Evolutionary conservation across 2,888 invertebrate species (phyloP).

Genomic region (Cartodere bifasciata): DNA sequence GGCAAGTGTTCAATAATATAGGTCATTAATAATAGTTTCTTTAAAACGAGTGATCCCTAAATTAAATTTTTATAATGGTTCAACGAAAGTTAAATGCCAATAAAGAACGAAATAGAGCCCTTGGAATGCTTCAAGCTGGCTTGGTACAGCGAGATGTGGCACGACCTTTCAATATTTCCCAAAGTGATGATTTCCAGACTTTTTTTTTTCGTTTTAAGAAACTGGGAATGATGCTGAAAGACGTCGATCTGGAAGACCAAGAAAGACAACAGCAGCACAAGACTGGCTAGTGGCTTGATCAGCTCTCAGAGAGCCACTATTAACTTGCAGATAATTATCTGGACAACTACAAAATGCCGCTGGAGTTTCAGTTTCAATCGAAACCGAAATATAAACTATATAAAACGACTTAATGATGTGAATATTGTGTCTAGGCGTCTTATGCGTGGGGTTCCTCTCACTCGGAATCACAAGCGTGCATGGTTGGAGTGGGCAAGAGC

Average conservation of each 20-base stretch:
- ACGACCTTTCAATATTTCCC: not conserved
- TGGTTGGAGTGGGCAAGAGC: slow-evolving; percentile 5
- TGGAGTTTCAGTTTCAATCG: slow-evolving; percentile 3
- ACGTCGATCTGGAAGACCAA: slow-evolving; percentile 4
- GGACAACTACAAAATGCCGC: not conserved
- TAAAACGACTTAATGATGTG: slow-evolving; percentile 1
- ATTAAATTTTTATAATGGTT: no score
- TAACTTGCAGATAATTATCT: no score
- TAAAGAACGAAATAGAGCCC: slow-evolving; percentile 3
- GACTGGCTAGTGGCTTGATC: slow-evolving; percentile 1
- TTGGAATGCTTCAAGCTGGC: no score
- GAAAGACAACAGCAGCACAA: not conserved
- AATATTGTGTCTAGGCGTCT: slow-evolving; percentile 2
- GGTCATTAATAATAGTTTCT: no score
- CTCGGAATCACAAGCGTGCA: slow-evolving; percentile 4
- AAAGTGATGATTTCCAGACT: slow-evolving; percentile 4
- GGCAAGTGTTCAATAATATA: no score
- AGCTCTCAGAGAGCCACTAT: slow-evolving; percentile 3
- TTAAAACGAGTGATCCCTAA: no score
- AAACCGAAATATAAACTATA: no score
- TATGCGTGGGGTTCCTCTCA: slow-evolving; percentile 3
- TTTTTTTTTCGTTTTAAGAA: slow-evolving; percentile 1
- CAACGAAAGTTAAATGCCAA: slow-evolving; percentile 1
- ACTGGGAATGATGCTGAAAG: not conserved
- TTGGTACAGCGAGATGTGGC: not conserved